Evolutionary conservation across 2,888 invertebrate genomes (phyloP).

Genomic region (Trichogramma dendrolimi): DNA sequence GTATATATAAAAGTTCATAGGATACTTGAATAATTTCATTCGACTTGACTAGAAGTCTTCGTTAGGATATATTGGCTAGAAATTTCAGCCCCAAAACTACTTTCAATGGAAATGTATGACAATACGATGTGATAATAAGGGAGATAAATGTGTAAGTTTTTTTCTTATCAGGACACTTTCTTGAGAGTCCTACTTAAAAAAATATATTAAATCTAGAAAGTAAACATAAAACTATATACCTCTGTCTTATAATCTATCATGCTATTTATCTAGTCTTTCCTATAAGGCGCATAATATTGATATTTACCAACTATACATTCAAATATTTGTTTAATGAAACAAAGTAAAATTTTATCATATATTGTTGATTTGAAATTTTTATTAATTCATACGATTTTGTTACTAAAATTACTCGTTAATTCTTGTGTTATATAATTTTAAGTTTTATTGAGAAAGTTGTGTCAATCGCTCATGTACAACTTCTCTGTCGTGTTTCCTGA

Average conservation of each 20-base stretch:
- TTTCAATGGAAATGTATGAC: too few species aligned
- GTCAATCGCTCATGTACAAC: too few species aligned
- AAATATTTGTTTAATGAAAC: slow-evolving; percentile 3
- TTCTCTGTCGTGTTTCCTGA: too few species aligned
- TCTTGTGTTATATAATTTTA: too few species aligned
- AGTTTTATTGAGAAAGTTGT: too few species aligned
- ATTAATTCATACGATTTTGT: too few species aligned
- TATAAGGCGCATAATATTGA: slow-evolving; percentile 4
- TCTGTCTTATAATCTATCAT: slow-evolving; percentile 10
- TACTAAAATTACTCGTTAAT: too few species aligned
- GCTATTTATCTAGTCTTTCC: slow-evolving; percentile 15
- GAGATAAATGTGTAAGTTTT: not conserved
- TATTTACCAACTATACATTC: not conserved
- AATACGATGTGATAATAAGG: too few species aligned
- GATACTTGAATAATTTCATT: not conserved
- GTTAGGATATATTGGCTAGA: not conserved
- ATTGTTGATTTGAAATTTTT: too few species aligned
- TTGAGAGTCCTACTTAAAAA: not conserved
- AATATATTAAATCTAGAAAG: slow-evolving; percentile 2
- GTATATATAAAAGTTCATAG: not conserved
- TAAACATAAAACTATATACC: slow-evolving; percentile 6
- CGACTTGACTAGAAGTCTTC: not conserved
- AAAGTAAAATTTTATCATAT: too few species aligned
- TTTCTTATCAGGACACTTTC: not conserved
- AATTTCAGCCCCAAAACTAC: not conserved